Conservation (phyloP, 2,888 invertebrate genomes). For the Diarsia brunnea region DNA sequence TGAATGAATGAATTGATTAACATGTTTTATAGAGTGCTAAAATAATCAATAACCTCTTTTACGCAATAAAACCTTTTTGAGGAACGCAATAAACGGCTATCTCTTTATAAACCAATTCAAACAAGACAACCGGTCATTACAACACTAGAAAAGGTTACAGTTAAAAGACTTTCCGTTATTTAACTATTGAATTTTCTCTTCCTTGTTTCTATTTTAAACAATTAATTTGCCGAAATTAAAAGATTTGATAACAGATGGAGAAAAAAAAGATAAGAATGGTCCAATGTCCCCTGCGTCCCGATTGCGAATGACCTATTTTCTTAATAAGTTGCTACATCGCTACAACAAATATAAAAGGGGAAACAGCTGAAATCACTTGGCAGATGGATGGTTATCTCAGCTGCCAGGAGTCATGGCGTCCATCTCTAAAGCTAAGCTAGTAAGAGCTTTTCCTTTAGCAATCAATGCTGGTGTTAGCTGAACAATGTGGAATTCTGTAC, state of each 20-base stretch:
- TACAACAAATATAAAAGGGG: conserved; percentile 11
- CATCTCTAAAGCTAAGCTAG: background rate
- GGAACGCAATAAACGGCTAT: conserved; percentile 1
- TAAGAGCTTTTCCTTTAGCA: background rate
- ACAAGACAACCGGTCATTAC: conserved; percentile 4
- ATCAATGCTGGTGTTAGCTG: background rate
- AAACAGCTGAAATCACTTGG: background rate
- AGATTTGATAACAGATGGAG: background rate
- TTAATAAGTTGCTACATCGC: background rate
- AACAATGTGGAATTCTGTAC: background rate
- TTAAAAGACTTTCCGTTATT: conserved; percentile 26
- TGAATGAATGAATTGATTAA: background rate
- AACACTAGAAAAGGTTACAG: conserved; percentile 19
- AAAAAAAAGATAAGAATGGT: background rate
- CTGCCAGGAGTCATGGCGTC: background rate
- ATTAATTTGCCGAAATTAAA: conserved; percentile 28
- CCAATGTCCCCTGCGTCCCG: background rate
- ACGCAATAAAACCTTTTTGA: background rate
- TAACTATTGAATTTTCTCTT: conserved; percentile 35
- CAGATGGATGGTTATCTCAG: background rate
- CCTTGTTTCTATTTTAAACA: conserved; percentile 5
- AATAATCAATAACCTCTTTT: background rate
- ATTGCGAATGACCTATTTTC: conserved; percentile 15
- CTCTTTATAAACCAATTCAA: conserved; percentile 22
- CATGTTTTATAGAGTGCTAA: background rate